Base-by-base conservation (phyloP, 2,888 invertebrate genomes). In the Neuroscelio doddi region DNA sequence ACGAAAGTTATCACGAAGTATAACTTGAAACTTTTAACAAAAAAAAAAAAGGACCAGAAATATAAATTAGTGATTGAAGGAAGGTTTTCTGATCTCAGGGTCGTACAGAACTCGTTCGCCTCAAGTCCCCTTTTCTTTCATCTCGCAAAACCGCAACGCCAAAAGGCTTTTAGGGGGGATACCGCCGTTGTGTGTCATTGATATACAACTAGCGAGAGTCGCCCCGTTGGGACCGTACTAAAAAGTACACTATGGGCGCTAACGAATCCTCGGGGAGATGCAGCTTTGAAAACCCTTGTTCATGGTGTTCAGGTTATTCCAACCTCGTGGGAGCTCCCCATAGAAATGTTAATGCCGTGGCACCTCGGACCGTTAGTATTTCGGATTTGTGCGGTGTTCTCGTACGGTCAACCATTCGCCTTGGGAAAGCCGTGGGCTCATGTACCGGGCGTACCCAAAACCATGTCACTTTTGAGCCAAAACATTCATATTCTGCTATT, bases 191-290 rank as follows among this genome's bases (percentile, higher is more conserved):
- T 58, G 70, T 77, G 76, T 78, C 78, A 78, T 76, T 77, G 79
- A 78, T 77, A 74, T 74, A 77, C 72, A 74, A 72, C 71, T 38
- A 68, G 59, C 45, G 68, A 17, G 45, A 53, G 64, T 64, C 64
- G 69, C 68, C 69, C 75, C 73, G 62, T 55, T 72, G 78, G 75
- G 74, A 72, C 63, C 64, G 32, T 52, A 61, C 74, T 78, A 77
- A 78, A 77, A 77, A 78, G 71, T 74, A 73, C 73, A 74, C 75
- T 68, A 72, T 69, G 73, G 71, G 72, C 71, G 76, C 79, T 78
- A 78, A 80, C 79, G 78, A 80, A 79, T 77, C 79, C 77, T 70
- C 50, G 57, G 79, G 80, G 80, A 74, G 61, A 44, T 75, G 73
- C 72, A 68, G 63, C 73, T 73, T 76, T 73, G 71, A 70, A 30